phyloP scores from a whole-genome alignment of 2,113 vertebrate genomes.

The Lampris megalopsis region DNA sequence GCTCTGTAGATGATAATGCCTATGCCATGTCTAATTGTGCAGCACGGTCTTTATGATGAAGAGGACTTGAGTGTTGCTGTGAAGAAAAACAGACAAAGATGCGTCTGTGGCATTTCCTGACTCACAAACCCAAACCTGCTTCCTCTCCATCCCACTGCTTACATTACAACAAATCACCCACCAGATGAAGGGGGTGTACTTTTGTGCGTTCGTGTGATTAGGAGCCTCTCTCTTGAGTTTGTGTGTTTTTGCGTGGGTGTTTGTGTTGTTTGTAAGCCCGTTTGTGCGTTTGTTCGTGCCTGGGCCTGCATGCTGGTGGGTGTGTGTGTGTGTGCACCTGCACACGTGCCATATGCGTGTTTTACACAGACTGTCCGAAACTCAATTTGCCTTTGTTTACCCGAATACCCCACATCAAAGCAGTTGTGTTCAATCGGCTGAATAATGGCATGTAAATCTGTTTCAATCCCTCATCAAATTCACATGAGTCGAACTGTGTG shows the following conservation, averaged over 20 bases:
- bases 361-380: conserved; percentile 18
- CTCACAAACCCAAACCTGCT: conserved; percentile 15
- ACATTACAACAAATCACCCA: conserved; percentile 33
- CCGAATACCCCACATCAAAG: conserved; percentile 32
- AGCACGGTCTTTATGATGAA: conserved; percentile 29
- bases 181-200: conserved; percentile 2
- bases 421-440: conserved; percentile 51
- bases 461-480: conserved; percentile 40
- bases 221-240: background rate
- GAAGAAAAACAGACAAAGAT: conserved; percentile 33
- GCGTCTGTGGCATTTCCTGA: conserved; percentile 4
- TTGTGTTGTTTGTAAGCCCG: background rate
- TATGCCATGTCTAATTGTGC: conserved; percentile 39
- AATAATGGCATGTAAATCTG: conserved; percentile 38
- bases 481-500: conserved; percentile 43
- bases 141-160: conserved; percentile 14
- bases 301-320: background rate
- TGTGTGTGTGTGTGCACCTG: background rate
- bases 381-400: conserved; percentile 32
- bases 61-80: too few relatives aligned
- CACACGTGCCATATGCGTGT: too few relatives aligned
- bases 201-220: background rate
- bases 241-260: too few relatives aligned
- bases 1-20: conserved; percentile 29
- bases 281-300: background rate